Evolutionary conservation across 1,140 invertebrate genomes (phyloP).

Genomic region (Macrobrachium rosenbergii): DNA sequence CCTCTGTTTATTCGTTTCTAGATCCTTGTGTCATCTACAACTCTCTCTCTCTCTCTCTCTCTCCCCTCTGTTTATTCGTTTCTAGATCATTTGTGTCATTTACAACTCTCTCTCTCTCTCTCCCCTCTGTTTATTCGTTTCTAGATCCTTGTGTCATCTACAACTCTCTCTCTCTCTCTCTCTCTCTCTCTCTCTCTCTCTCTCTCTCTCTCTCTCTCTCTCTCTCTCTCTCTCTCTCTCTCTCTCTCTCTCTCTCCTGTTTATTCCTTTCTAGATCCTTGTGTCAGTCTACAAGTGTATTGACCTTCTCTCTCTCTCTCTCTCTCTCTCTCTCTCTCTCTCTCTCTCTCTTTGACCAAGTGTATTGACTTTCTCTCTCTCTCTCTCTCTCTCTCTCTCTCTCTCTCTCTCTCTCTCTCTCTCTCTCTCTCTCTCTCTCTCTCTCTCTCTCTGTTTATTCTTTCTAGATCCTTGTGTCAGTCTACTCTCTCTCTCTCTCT

Average conservation of each 20-base stretch:
- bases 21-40: neutral
- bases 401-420: too few relatives aligned
- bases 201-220: too few relatives aligned
- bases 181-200: conserved; percentile 3
- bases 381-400: too few relatives aligned
- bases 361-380: too few relatives aligned
- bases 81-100: too few relatives aligned
- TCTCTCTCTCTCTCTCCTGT: too few relatives aligned
- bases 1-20: neutral
- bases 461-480: neutral
- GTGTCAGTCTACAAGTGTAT: neutral
- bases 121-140: too few relatives aligned
- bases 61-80: too few relatives aligned
- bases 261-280: neutral
- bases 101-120: too few relatives aligned
- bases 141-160: too few relatives aligned
- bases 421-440: conserved; percentile 38
- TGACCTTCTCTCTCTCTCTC: conserved; percentile 22
- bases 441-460: conserved; percentile 1
- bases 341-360: conserved; percentile 10
- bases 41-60: too few relatives aligned
- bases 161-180: conserved; percentile 11
- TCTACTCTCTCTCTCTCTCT: conserved; percentile 2
- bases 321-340: neutral
- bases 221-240: conserved; percentile 25